Conservation (phyloP, 2,888 invertebrate genomes). For the Ornithoptera priamus region DNA sequence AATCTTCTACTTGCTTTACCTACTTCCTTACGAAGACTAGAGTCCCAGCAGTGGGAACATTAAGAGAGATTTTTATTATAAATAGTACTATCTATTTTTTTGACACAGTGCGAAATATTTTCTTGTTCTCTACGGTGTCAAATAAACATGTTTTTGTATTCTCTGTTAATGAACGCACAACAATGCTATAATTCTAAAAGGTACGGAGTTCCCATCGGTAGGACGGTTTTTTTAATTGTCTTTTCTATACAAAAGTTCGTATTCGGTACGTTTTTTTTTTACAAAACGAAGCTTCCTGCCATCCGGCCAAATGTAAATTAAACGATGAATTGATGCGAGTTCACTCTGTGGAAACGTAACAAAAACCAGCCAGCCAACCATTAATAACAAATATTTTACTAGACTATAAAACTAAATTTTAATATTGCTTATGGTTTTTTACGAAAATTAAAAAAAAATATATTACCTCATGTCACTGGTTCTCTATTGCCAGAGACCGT, state of each 20-base stretch:
- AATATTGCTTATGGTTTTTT: background rate
- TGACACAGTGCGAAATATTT: background rate
- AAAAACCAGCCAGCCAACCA: constrained; percentile 54
- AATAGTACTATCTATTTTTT: background rate
- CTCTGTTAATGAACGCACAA: background rate
- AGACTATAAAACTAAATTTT: background rate
- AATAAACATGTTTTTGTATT: background rate
- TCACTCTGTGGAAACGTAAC: constrained; percentile 42
- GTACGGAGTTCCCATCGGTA: background rate
- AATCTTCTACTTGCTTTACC: too few relatives aligned
- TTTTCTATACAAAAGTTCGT: constrained; percentile 17
- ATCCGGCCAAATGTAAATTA: constrained; percentile 72
- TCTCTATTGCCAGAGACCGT: too few relatives aligned
- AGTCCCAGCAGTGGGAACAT: too few relatives aligned
- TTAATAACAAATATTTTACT: constrained; percentile 52
- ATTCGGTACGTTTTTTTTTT: constrained; percentile 20
- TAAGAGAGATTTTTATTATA: too few relatives aligned
- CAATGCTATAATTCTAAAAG: background rate
- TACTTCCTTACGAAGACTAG: too few relatives aligned
- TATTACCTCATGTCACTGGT: too few relatives aligned
- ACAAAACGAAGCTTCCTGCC: constrained; percentile 35
- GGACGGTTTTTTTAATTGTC: constrained; percentile 13
- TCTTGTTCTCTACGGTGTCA: background rate
- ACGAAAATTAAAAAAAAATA: background rate
- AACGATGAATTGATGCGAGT: constrained; percentile 74